Percentiles rank a stretch among this genome's conserved stretches.
These are phyloP conservation scores for Alethe castanea DNA, from an alignment of 2,113 vertebrate genomes.

Conservation along the genomic window DNA sequence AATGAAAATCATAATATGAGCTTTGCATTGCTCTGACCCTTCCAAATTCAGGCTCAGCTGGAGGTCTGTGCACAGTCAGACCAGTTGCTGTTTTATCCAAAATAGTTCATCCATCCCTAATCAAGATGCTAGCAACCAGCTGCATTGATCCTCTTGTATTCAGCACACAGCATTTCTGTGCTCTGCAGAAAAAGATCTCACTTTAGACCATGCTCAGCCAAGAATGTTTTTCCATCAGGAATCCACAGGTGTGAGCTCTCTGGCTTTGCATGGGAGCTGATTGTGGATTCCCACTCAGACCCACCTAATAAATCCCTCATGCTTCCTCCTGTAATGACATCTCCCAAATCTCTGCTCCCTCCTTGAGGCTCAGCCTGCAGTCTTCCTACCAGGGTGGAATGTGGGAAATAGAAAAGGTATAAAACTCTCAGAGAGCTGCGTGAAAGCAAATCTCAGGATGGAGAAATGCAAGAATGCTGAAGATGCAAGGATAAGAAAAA, in stretches of 20 bases:
- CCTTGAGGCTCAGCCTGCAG: background rate
- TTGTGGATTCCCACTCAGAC: background rate
- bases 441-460: too few species aligned
- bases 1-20: background rate
- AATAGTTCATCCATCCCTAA: slow-evolving; percentile 19
- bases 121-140: slow-evolving; percentile 37
- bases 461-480: too few species aligned
- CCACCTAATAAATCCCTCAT: background rate
- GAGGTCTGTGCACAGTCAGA: background rate
- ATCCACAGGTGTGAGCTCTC: background rate
- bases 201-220: slow-evolving; percentile 31
- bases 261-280: background rate
- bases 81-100: slow-evolving; percentile 51
- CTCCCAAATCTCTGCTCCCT: background rate
- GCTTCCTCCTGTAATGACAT: background rate
- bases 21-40: background rate
- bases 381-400: background rate
- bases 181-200: background rate
- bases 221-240: slow-evolving; percentile 33
- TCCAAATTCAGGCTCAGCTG: slow-evolving; percentile 44
- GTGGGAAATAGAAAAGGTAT: too few species aligned
- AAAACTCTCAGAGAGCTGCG: too few species aligned
- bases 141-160: slow-evolving; percentile 32
- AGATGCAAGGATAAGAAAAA: too few species aligned
- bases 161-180: background rate